Percentiles rank a stretch among this genome's conserved stretches.
These are phyloP conservation scores for Entelurus aequoreus DNA, from an alignment of 2,113 vertebrate species.

Conservation along the genomic window DNA sequence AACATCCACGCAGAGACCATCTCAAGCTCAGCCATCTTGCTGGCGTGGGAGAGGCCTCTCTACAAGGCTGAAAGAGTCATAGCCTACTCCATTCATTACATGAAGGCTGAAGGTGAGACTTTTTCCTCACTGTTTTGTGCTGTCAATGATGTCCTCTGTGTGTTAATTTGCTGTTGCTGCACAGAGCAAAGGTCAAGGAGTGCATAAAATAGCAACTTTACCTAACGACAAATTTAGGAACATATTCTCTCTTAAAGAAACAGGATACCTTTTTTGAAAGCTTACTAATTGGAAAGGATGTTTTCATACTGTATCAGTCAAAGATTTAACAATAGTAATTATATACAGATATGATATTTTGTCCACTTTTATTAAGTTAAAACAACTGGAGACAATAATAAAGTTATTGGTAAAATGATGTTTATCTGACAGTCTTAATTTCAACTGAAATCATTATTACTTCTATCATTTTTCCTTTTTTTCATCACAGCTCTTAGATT, in stretches of 20 bases:
- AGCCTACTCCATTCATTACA: conserved; percentile 97
- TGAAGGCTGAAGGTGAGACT: conserved; percentile 91
- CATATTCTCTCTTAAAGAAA: conserved; percentile 52
- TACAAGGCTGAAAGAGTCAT: conserved; percentile 97
- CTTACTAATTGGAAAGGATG: background rate
- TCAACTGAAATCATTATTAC: too few relatives aligned
- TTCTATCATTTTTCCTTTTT: too few relatives aligned
- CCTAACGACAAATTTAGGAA: conserved; percentile 50
- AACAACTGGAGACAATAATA: too few relatives aligned
- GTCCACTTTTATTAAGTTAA: too few relatives aligned
- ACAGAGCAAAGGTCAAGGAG: conserved; percentile 58
- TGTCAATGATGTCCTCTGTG: conserved; percentile 10
- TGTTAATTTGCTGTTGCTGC: conserved; percentile 63
- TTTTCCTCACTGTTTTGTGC: too few relatives aligned
- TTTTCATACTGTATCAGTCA: too few relatives aligned
- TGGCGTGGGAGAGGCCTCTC: conserved; percentile 91
- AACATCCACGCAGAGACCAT: conserved; percentile 91
- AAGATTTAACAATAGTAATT: too few relatives aligned
- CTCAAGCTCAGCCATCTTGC: conserved; percentile 94
- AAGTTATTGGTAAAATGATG: too few relatives aligned
- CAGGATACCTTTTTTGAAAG: conserved; percentile 22
- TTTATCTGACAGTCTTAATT: too few relatives aligned
- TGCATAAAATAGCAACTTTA: conserved; percentile 48
- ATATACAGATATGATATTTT: too few relatives aligned
- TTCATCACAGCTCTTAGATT: too few relatives aligned